Conservation (phyloP, 1,140 invertebrate genomes). For the Phymorhynchus buccinoides region DNA sequence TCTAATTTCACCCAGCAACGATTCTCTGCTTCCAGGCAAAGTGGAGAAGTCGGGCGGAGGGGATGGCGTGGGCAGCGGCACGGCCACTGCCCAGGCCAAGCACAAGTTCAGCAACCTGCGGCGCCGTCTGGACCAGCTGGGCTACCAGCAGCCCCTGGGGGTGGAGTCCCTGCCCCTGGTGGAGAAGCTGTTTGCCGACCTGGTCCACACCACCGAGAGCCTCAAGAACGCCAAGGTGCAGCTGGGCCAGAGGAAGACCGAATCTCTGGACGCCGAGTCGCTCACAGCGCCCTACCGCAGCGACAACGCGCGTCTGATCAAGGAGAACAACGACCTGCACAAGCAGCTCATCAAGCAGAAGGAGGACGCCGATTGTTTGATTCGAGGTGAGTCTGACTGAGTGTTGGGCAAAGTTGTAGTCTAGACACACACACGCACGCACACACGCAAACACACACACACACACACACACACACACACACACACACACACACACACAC, state of each 20-base stretch:
- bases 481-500: too few species aligned
- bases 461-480: too few species aligned
- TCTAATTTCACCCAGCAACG: too few species aligned
- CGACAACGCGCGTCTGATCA: conserved; percentile 73
- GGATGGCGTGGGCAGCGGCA: too few species aligned
- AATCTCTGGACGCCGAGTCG: conserved; percentile 56
- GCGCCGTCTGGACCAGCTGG: conserved; percentile 80
- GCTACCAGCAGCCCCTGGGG: conserved; percentile 82
- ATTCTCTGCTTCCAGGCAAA: too few species aligned
- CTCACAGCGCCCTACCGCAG: conserved; percentile 68
- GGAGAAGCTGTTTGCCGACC: conserved; percentile 82
- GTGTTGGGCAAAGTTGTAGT: too few species aligned
- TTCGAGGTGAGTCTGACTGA: conserved; percentile 72
- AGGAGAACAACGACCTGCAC: conserved; percentile 81
- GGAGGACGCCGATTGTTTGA: conserved; percentile 78
- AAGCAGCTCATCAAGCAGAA: conserved; percentile 79
- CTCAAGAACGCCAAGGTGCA: conserved; percentile 83
- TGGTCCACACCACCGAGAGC: conserved; percentile 85
- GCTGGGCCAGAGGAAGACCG: conserved; percentile 56
- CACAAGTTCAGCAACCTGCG: conserved; percentile 75
- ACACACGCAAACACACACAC: too few species aligned
- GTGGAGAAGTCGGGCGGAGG: too few species aligned
- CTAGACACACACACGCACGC: too few species aligned
- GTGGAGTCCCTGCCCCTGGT: conserved; percentile 83
- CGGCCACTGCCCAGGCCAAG: conserved; percentile 62